Evolutionary conservation across 23 tunicate genomes (phyloP), one percentile per base, ranked within the genome.

Genomic region (Corella eumyota): DNA sequence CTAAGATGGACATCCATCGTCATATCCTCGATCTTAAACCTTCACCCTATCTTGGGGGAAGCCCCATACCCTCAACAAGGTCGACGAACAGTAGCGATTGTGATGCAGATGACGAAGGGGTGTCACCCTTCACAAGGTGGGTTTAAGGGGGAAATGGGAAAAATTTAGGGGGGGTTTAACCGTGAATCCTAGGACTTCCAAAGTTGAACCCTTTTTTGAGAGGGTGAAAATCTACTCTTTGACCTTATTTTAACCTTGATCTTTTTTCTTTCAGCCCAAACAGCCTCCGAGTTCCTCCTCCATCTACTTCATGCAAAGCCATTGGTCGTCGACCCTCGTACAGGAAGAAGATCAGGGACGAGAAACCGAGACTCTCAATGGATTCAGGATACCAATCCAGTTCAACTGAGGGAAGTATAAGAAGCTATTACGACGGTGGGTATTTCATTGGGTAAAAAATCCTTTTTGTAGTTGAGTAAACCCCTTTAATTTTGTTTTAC

Each of bases 21-120:
- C 85, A 78, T 36, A 37, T 78, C 40, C 55, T 69, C 32, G 76
- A 78, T 29, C 61, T 78, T 17, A 69, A 78, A 29, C 85, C 85
- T 13, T 78, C 85, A 22, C 85, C 85, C 6, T 78, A 78, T 29
- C 85, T 76, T 9, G 74, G 85, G 21, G 76, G 75, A 30, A 62
- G 74, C 29, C 85, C 85, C 31, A 27, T 55, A 15, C n/a, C n/a
- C n/a, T 64, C 81, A 6, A 25, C 59, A 6, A 53, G 70, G 19
- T 58, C 75, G 50, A 52, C 52, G 2, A 28, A 29, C 13, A 78
- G 76, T 64, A 62, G 36, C 44, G 49, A 55, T 62, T 63, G 70
- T 32, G 81, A 78, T 52, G 66, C 58, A 4, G 83, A 76, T 58
- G 85, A 78, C 62, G 85, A 78, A 27, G 68, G 27, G 44, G 46